Evolutionary conservation across 2,113 vertebrate species (phyloP), one percentile per base, ranked within the genome.

Genomic region (Gracilinanus agilis): DNA sequence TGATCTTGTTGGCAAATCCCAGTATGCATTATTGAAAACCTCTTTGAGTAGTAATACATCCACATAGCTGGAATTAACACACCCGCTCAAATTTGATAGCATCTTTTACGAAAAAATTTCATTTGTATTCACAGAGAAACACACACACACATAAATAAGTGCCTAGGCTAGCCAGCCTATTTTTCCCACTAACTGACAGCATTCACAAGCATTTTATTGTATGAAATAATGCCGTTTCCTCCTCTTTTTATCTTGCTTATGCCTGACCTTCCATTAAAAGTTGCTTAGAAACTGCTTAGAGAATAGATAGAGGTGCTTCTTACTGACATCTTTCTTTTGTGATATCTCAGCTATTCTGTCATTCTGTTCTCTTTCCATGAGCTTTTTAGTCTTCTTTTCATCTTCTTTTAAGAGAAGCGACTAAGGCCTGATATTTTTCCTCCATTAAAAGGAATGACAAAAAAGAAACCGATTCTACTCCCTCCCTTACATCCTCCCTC

Each of bases 221-320:
- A 96, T 97, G 93, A 99, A 99, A 99, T 98, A 98, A 98, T 98
- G 98, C 97, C 98, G 97, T 97, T 98, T 98, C 98, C 97, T 98
- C 96, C 93, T 98, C 97, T 98, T 98, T 99, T 98, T 98, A 98
- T 98, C 98, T 98, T 98, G 98, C 98, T 98, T 99, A 97, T 96
- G 97, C 97, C 98, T 99, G 99, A 99, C 99, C 99, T 99, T 99
- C 99, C 99, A 99, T 99, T 99, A 98, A 99, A 99, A 99, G 99
- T 99, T 99, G 99, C 99, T 99, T 99, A 98, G 99, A 99, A 99
- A 99, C 99, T 99, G 99, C 99, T 98, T 97, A 98, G 99, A 98
- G 96, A 99, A 98, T 98, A 98, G 98, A 96, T 96, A 94, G 97
- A 96, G 96, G 95, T 97, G 97, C 97, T 97, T 98, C 97, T 98